A percentile compares a stretch with the other conserved stretches of the same genome.
Conservation (phyloP, 2,888 invertebrate species). For the Parnassius orleans region DNA sequence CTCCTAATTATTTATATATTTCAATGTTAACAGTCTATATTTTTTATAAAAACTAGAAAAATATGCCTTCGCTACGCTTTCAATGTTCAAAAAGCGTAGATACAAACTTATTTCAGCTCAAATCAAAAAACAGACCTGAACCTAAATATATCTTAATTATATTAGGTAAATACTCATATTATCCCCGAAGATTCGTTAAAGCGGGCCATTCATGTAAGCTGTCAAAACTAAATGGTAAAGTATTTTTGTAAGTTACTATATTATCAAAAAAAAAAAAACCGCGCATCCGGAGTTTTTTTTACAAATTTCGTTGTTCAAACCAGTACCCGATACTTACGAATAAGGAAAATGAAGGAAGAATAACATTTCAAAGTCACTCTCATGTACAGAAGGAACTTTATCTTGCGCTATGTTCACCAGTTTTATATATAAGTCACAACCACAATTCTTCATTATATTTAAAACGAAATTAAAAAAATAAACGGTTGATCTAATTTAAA, state of each 20-base stretch:
- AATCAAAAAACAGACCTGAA: neutral
- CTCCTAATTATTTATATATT: too few relatives aligned
- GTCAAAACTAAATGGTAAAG: constrained; percentile 3
- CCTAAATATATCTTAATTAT: neutral
- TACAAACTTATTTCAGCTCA: too few relatives aligned
- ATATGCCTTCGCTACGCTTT: too few relatives aligned
- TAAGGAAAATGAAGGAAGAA: constrained; percentile 43
- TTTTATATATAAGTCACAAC: constrained; percentile 73
- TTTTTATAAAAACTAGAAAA: too few relatives aligned
- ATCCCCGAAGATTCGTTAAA: constrained; percentile 10
- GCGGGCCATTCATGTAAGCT: neutral
- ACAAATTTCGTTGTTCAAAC: constrained; percentile 34
- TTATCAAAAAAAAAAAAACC: constrained; percentile 15
- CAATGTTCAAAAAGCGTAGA: too few relatives aligned
- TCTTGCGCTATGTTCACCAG: constrained; percentile 36
- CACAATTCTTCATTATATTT: constrained; percentile 48
- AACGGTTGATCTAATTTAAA: constrained; percentile 45
- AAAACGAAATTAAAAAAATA: constrained; percentile 44
- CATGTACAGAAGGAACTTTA: constrained; percentile 58
- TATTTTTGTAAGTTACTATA: constrained; percentile 3
- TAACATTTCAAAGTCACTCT: constrained; percentile 70
- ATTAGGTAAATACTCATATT: too few relatives aligned
- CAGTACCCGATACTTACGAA: constrained; percentile 21
- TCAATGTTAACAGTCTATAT: too few relatives aligned
- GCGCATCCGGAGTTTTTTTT: constrained; percentile 11